phyloP scores from a whole-genome alignment of 1,140 invertebrate genomes.

The Cydia fagiglandana region DNA sequence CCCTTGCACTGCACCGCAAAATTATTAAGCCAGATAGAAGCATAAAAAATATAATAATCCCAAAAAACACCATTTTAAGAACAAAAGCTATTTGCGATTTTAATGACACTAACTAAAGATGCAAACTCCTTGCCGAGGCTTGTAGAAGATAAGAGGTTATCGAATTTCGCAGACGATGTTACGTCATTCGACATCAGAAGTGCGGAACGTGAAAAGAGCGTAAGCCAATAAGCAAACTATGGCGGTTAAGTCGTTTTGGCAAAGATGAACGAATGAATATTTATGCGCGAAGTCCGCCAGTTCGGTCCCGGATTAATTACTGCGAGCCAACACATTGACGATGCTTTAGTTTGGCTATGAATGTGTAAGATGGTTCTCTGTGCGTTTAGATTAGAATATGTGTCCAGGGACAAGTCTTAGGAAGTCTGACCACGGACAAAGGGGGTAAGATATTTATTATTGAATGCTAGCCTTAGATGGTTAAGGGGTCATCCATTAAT shows the following conservation, averaged over 20 bases:
- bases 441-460: neutral
- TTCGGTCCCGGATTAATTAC: slow-evolving; percentile 42
- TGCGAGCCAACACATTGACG: slow-evolving; percentile 26
- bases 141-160: neutral
- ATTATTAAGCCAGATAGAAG: no score
- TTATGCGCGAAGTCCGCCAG: slow-evolving; percentile 43
- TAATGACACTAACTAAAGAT: no score
- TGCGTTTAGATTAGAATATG: neutral
- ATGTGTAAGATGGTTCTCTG: slow-evolving; percentile 15
- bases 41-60: no score
- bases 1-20: no score
- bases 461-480: neutral
- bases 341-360: slow-evolving; percentile 11
- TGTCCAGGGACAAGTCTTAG: neutral
- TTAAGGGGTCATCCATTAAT: no score
- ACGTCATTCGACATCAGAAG: neutral
- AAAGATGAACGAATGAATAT: slow-evolving; percentile 45
- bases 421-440: slow-evolving; percentile 16
- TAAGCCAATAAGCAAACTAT: neutral
- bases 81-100: no score
- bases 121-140: no score
- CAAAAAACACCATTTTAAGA: no score
- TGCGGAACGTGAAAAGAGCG: neutral
- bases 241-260: neutral
- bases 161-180: neutral